Evolutionary conservation across 2,113 vertebrate species (phyloP), one percentile per base, ranked within the genome.

Genomic region (Pachyramphus minor): DNA sequence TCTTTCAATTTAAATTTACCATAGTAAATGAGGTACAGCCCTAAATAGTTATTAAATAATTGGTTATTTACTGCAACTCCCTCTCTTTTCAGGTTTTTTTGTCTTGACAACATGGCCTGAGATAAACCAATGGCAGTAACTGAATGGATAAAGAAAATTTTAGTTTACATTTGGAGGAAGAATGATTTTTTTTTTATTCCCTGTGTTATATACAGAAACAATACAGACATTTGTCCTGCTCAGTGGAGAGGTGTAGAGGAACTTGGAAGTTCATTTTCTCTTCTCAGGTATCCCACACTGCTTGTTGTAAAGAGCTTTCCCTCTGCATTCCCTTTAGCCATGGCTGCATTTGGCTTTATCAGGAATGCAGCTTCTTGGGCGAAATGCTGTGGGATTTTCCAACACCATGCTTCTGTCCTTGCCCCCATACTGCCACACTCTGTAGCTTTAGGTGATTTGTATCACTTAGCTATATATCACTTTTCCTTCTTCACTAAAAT

Each of bases 271-370:
- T 52, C 13, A 12, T 81, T 81, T 89, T 37, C n/a, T 64, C 25
- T 56, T 31, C 42, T 86, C 53, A 11, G 30, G 20, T 24, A 77
- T n/a, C 9, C 20, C 16, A 42, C 55, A 42, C 6, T n/a, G 30
- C n/a, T 82, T 35, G 12, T 17, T 62, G 60, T 10, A 56, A 89
- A 74, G 37, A 41, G 8, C 39, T 81, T 87, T 84, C 22, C 21
- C 17, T 21, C 16, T 41, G 20, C 1, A 4, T 67, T 75, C 18
- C 35, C 17, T 82, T 82, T 58, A 41, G 52, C 52, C 2, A 16
- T 0, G 0, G 6, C 14, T 75, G 22, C 9, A 6, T 72, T 90
- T 79, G 44, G 8, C 52, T 87, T 47, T 75, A 67, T 31, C 2
- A 5, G 52, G 39, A 63, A 28, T 15, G 6, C 20, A 63, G 49